Evolutionary conservation across 1,140 invertebrate genomes (phyloP), one percentile per base, ranked within the genome.

Genomic region (Drosophila baimaii): DNA sequence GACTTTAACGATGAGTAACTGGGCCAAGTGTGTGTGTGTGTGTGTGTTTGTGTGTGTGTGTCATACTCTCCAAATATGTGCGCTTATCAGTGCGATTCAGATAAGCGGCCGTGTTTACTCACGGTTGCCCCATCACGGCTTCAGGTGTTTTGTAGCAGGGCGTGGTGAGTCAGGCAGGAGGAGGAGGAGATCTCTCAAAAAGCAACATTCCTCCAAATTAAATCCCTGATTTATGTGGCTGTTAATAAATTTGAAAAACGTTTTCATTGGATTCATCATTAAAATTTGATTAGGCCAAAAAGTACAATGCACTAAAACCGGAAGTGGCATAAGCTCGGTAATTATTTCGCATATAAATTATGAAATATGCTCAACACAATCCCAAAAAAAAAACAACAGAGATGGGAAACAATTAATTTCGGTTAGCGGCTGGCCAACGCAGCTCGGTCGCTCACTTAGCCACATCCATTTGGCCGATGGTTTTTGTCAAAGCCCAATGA

Each of bases 301-400:
- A 62, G 73, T 49, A 47, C 41, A 58, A 65, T 77, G 41, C 17
- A 31, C 72, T 68, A 74, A 77, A 80, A 52, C 79, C 84, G 83
- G 83, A 88, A 83, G 84, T 79, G 80, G 83, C 72, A 59, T 59
- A 83, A 80, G 80, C 76, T 72, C 68, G 74, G 77, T 85, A 78
- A 89, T 88, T 83, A 88, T 83, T 86, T 66, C 63, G 59, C 64
- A 71, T 69, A 83, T 88, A 64, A 88, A 77, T 89, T 88, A 82
- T 86, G 71, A 79, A 82, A 86, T 77, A 63, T 73, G 68, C n/a
- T 41, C 15, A n/a, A n/a, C 15, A 0, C 35, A 37, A 35, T 5
- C 29, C 27, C 46, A 49, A 27, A 15, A 27, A 2, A 33, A 10
- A 25, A 47, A 39, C 37, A 68, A 64, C 51, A 51, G 39, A 23